These are phyloP conservation scores for Brenthis daphne DNA, from an alignment of 2,888 invertebrate genomes.

Conservation along the genomic window DNA sequence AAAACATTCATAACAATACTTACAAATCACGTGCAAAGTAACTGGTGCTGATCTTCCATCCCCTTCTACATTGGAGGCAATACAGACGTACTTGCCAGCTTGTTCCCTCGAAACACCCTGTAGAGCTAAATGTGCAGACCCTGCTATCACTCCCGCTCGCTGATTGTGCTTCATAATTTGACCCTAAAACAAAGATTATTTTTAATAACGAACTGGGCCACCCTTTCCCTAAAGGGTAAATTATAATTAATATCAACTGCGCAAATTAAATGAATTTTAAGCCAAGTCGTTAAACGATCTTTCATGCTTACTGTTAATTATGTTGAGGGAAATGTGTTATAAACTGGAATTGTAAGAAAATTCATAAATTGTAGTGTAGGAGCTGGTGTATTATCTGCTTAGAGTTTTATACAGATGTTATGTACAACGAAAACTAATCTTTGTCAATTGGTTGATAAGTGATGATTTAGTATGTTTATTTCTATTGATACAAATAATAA, in stretches of 20 bases:
- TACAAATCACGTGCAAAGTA: slow-evolving; percentile 94
- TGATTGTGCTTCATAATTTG: slow-evolving; percentile 93
- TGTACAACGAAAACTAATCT: no score
- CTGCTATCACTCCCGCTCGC: slow-evolving; percentile 93
- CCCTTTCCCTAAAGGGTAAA: slow-evolving; percentile 10
- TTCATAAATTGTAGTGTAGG: neutral
- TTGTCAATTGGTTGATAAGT: no score
- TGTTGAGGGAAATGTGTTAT: slow-evolving; percentile 9
- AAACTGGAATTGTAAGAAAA: neutral
- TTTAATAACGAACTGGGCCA: slow-evolving; percentile 26
- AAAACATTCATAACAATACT: slow-evolving; percentile 62
- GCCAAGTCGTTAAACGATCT: slow-evolving; percentile 11
- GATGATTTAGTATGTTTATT: no score
- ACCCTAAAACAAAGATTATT: slow-evolving; percentile 80
- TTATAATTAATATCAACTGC: slow-evolving; percentile 20
- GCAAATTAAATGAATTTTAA: slow-evolving; percentile 24
- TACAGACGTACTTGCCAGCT: slow-evolving; percentile 93
- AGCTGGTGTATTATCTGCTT: no score
- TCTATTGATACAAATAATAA: no score
- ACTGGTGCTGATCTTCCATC: slow-evolving; percentile 92
- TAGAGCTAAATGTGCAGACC: slow-evolving; percentile 90
- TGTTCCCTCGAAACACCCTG: slow-evolving; percentile 90
- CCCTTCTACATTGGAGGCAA: slow-evolving; percentile 95
- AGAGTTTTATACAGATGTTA: no score
- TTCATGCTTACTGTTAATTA: slow-evolving; percentile 6